Conservation (phyloP, 2,888 invertebrate species). For the Altica lythri region DNA sequence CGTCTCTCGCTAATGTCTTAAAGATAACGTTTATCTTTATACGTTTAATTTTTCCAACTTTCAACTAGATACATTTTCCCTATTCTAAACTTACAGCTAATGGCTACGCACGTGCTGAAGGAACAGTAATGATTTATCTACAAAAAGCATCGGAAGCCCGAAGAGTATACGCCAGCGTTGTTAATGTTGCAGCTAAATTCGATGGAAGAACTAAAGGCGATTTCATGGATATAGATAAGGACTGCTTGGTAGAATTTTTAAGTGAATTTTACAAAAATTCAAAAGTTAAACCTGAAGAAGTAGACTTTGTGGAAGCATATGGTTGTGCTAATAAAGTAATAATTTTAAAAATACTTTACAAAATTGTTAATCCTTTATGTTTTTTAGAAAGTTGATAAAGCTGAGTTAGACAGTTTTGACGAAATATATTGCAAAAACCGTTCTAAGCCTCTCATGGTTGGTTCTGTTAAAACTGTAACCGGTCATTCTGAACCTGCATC, state of each 20-base stretch:
- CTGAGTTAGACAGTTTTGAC: slow-evolving; percentile 91
- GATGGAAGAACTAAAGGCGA: slow-evolving; percentile 61
- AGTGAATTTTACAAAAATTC: slow-evolving; percentile 63
- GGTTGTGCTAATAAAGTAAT: slow-evolving; percentile 52
- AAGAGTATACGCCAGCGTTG: slow-evolving; percentile 61
- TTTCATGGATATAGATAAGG: slow-evolving; percentile 48
- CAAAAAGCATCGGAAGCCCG: slow-evolving; percentile 68
- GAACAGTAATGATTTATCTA: slow-evolving; percentile 72
- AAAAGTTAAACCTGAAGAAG: slow-evolving; percentile 50
- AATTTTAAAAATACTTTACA: not conserved
- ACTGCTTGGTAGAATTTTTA: slow-evolving; percentile 58
- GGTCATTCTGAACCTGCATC: slow-evolving; percentile 95
- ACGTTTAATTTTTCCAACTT: not conserved
- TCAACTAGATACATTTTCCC: not conserved
- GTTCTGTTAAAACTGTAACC: slow-evolving; percentile 97
- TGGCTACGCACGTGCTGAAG: slow-evolving; percentile 85
- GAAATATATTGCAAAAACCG: slow-evolving; percentile 86
- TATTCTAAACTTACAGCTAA: slow-evolving; percentile 60
- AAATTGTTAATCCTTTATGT: slow-evolving; percentile 9
- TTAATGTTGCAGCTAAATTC: slow-evolving; percentile 63
- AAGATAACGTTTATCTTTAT: not conserved
- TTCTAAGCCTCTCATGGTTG: slow-evolving; percentile 79
- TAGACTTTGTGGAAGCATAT: slow-evolving; percentile 55
- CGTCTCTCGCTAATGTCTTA: not conserved
- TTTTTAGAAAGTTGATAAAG: slow-evolving; percentile 56